Conservation (phyloP, 1,140 invertebrate species). For the Hermetia illucens region DNA sequence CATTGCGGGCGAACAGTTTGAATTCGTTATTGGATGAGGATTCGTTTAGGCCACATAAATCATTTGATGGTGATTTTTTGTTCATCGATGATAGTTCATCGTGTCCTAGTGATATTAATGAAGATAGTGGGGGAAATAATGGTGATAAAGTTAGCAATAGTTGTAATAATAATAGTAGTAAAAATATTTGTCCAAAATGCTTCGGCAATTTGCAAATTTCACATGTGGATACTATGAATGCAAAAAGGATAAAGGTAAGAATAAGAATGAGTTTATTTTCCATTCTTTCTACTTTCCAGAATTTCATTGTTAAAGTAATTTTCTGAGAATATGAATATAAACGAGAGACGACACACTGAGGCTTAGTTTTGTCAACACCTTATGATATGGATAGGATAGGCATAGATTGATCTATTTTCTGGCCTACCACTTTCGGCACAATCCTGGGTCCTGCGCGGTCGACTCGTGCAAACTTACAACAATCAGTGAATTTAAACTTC, state of each 20-base stretch:
- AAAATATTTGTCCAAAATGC: constrained; percentile 18
- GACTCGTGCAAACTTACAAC: no score
- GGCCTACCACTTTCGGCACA: no score
- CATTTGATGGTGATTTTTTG: constrained; percentile 12
- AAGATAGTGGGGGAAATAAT: background rate
- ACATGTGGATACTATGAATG: no score
- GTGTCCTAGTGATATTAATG: background rate
- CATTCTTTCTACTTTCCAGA: no score
- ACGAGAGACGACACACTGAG: no score
- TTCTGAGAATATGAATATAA: no score
- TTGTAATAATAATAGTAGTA: background rate
- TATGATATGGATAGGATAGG: no score
- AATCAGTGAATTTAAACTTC: no score
- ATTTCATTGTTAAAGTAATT: no score
- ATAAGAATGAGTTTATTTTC: background rate
- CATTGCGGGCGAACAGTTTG: constrained; percentile 19
- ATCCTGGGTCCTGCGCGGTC: no score
- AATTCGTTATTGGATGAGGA: constrained; percentile 19
- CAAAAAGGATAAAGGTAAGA: background rate
- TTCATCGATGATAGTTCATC: constrained; percentile 27
- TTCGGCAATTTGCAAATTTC: constrained; percentile 2
- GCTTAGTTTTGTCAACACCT: no score
- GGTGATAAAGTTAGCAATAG: background rate
- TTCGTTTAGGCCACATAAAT: background rate
- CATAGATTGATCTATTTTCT: no score